Percentiles rank a stretch among this genome's conserved stretches.
These are phyloP conservation scores for Plecotus auritus DNA, from an alignment of 2,113 vertebrate genomes.

Conservation along the genomic window DNA sequence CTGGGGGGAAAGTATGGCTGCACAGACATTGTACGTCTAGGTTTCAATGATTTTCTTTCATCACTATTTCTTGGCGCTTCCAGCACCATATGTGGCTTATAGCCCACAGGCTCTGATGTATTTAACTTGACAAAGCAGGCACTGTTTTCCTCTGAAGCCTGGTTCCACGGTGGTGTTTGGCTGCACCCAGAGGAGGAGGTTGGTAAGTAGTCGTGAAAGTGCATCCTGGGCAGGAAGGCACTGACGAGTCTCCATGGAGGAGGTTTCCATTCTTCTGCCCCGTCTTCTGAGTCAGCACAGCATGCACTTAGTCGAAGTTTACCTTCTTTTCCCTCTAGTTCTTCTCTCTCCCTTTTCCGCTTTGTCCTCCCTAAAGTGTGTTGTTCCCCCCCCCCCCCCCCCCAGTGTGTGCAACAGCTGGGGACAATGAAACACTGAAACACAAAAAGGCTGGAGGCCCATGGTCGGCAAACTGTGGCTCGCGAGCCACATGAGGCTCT, in stretches of 20 bases:
- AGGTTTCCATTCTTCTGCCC: not conserved
- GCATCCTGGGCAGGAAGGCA: not conserved
- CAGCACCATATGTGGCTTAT: not conserved
- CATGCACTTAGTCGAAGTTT: not conserved
- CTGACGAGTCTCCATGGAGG: rapidly evolving
- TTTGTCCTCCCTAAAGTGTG: not conserved
- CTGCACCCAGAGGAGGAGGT: not conserved
- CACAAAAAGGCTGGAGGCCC: too few species aligned
- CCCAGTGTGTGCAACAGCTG: not conserved
- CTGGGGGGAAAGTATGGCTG: not conserved
- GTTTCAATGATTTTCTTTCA: constrained; percentile 53
- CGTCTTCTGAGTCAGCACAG: not conserved
- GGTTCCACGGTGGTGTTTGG: not conserved
- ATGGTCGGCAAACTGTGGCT: too few species aligned
- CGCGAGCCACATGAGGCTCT: too few species aligned
- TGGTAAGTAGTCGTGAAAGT: not conserved
- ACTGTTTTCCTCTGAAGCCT: constrained; percentile 28
- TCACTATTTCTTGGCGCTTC: constrained; percentile 6
- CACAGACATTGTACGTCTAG: not conserved
- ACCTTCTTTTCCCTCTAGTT: not conserved
- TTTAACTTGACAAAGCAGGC: constrained; percentile 29
- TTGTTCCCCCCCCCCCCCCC: too few species aligned
- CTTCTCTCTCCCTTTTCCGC: not conserved
- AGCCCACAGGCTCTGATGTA: constrained; percentile 12
- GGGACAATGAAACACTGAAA: too few species aligned